These are phyloP conservation scores for Spongilla lacustris DNA, from an alignment of 37 sponge, comb jelly and placozoan genomes.

Conservation along the genomic window DNA sequence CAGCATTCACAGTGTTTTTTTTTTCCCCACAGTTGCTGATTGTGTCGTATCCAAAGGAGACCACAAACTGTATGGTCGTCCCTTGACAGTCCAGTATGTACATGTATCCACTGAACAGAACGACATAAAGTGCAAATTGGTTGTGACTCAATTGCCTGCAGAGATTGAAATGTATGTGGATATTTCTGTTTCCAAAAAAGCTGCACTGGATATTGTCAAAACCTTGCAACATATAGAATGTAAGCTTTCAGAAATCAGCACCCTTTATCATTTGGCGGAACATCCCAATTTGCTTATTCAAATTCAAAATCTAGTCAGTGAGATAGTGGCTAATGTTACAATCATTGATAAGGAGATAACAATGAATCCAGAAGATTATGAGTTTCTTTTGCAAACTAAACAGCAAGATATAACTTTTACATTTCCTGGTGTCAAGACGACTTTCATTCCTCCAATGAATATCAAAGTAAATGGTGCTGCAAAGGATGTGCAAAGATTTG, in stretches of 20 bases:
- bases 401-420: not conserved
- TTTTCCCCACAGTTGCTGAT: too few relatives aligned
- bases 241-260: not conserved
- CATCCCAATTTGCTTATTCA: not conserved
- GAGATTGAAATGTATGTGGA: not conserved
- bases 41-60: too few relatives aligned
- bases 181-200: not conserved
- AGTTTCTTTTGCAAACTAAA: not conserved
- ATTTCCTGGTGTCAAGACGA: not conserved
- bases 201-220: too few relatives aligned
- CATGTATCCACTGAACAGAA: too few relatives aligned
- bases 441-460: too few relatives aligned
- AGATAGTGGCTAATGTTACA: not conserved
- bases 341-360: not conserved
- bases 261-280: not conserved
- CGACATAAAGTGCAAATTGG: too few relatives aligned
- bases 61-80: too few relatives aligned
- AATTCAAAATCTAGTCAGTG: not conserved
- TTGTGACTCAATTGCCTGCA: not conserved
- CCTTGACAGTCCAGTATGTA: too few relatives aligned
- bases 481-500: not conserved
- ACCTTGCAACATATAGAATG: too few relatives aligned
- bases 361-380: not conserved
- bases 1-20: too few relatives aligned
- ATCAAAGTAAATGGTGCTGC: not conserved